Evolutionary conservation across 35 echinoderm and acorn worm genomes (phyloP).

Genomic region (Nesometra sesokonis): DNA sequence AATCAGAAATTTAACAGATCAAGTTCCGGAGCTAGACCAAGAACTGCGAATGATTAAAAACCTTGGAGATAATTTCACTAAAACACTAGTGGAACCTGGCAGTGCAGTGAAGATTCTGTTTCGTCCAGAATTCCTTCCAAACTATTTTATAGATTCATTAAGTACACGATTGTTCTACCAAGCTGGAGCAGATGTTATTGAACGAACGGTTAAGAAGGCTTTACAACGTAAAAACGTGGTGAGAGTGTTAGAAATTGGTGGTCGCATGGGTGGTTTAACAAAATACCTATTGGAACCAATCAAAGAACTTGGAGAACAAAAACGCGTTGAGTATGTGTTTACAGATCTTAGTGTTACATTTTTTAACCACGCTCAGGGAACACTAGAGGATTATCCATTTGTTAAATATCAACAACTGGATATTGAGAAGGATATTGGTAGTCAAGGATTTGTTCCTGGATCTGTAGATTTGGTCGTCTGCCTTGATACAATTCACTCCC

Average conservation of each 20-base stretch:
- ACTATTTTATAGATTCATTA: conserved; percentile 77
- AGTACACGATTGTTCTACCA: conserved; percentile 77
- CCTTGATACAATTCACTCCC: conserved; percentile 78
- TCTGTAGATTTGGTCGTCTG: conserved; percentile 73
- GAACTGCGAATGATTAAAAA: conserved; percentile 62
- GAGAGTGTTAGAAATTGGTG: conserved; percentile 76
- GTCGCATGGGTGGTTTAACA: conserved; percentile 77
- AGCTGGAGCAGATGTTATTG: conserved; percentile 55
- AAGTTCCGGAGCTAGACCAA: conserved; percentile 59
- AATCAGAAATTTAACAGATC: conserved; percentile 33
- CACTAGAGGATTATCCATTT: conserved; percentile 36
- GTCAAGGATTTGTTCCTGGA: conserved; percentile 78
- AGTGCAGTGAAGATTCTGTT: conserved; percentile 66
- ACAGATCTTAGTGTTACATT: conserved; percentile 90
- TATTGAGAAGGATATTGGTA: conserved; percentile 69
- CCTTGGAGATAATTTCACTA: conserved; percentile 69
- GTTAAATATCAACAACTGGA: conserved; percentile 94
- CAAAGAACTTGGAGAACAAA: conserved; percentile 45
- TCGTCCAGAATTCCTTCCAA: conserved; percentile 55
- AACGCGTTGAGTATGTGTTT: conserved; percentile 81
- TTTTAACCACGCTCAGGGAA: conserved; percentile 68
- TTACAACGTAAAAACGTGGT: conserved; percentile 55
- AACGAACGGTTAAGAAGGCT: conserved; percentile 45
- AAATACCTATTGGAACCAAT: conserved; percentile 55
- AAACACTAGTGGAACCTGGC: conserved; percentile 62